Evolutionary conservation across 2,888 invertebrate species (phyloP).

Genomic region (Coecobrya sp.): DNA sequence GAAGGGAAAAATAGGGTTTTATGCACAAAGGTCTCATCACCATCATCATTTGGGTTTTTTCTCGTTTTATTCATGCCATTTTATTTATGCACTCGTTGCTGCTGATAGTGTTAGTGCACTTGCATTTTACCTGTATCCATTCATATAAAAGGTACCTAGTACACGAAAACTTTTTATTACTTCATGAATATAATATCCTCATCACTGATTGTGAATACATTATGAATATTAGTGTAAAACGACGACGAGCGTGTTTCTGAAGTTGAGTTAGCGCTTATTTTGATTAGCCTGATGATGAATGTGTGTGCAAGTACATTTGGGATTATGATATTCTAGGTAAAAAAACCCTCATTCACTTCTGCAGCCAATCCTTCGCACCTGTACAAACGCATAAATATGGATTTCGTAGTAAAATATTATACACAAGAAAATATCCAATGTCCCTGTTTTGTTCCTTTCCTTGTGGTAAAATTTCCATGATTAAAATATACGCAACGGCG

Average conservation of each 20-base stretch:
- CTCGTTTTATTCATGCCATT: neutral
- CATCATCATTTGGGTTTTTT: neutral
- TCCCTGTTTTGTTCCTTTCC: neutral
- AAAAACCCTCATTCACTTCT: neutral
- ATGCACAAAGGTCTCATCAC: neutral
- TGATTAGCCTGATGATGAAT: neutral
- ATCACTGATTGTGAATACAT: neutral
- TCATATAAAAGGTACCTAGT: neutral
- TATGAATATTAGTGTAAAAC: neutral
- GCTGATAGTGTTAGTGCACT: too few relatives aligned
- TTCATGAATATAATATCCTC: neutral
- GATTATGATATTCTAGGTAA: neutral
- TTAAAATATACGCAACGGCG: neutral
- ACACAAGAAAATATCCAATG: neutral
- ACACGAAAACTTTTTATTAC: neutral
- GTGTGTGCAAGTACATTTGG: neutral
- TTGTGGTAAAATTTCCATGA: neutral
- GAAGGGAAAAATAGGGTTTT: constrained; percentile 1
- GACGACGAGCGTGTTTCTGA: neutral
- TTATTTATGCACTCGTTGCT: too few relatives aligned
- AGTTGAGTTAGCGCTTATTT: neutral
- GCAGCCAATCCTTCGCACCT: neutral
- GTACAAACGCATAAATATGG: constrained; percentile 20
- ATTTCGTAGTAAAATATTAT: neutral
- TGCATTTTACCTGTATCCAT: neutral